A percentile compares a stretch with the other conserved stretches of the same genome.
Conservation (phyloP, 2,888 invertebrate genomes). For the Oeneis ivallda region DNA sequence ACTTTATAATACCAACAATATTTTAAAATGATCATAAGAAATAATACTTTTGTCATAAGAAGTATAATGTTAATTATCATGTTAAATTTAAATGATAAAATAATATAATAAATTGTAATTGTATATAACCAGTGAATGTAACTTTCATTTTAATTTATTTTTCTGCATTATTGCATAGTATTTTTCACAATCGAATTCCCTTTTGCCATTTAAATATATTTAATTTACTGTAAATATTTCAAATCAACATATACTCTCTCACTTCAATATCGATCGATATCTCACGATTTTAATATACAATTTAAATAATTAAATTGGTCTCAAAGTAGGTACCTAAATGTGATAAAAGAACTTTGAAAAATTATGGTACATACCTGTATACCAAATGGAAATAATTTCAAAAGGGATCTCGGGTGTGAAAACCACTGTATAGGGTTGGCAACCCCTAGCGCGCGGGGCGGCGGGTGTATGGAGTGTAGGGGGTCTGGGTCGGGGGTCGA, state of each 20-base stretch:
- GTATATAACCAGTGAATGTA: neutral
- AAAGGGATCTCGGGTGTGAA: conserved; percentile 1
- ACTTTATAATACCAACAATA: too few species aligned
- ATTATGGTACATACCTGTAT: too few species aligned
- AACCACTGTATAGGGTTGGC: conserved; percentile 3
- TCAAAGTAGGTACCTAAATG: too few species aligned
- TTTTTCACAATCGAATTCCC: neutral
- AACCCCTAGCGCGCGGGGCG: conserved; percentile 10
- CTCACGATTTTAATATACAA: neutral
- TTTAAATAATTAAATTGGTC: neutral
- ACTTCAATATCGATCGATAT: neutral
- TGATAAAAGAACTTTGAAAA: too few species aligned
- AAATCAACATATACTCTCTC: neutral
- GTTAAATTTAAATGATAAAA: neutral
- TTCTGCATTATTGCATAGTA: neutral
- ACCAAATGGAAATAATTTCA: neutral
- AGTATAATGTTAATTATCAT: conserved; percentile 3
- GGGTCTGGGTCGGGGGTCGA: neutral
- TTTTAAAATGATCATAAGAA: too few species aligned
- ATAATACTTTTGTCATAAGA: neutral
- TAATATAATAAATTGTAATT: neutral
- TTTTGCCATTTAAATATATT: neutral
- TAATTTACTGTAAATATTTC: neutral
- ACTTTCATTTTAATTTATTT: neutral
- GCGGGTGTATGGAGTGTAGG: conserved; percentile 1